Conservation (phyloP, 2,797 vertebrate species). For the Coracias cyanogaster region DNA sequence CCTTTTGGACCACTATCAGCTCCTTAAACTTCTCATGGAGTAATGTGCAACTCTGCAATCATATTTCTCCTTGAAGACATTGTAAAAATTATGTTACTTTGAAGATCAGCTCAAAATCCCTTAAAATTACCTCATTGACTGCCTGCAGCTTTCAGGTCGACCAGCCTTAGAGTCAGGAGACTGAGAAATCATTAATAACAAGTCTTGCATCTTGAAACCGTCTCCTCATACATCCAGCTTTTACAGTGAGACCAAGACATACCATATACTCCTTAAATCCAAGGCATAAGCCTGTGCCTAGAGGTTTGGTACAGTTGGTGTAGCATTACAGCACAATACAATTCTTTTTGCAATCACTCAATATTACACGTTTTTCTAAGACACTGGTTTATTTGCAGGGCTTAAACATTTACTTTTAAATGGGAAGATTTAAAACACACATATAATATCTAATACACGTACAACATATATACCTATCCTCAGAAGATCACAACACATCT, state of each 20-base stretch:
- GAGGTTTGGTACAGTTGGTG: background rate
- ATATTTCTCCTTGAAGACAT: background rate
- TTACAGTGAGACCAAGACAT: background rate
- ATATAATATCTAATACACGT: background rate
- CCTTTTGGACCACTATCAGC: background rate
- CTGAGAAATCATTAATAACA: background rate
- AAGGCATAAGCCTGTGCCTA: background rate
- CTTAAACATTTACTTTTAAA: background rate
- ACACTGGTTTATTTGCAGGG: background rate
- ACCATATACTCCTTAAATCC: background rate
- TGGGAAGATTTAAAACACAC: background rate
- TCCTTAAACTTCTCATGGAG: background rate
- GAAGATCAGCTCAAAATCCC: background rate
- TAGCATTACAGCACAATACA: background rate
- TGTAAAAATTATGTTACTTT: background rate
- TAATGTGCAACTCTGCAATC: background rate
- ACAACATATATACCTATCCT: background rate
- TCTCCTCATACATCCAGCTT: background rate
- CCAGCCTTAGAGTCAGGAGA: background rate
- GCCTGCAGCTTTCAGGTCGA: rapidly evolving
- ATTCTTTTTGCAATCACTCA: background rate
- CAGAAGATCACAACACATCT: background rate
- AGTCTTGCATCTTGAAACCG: background rate
- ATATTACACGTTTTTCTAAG: background rate
- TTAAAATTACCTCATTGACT: background rate